phyloP scores from a whole-genome alignment of 2,113 vertebrate species.

The Gavia stellata region DNA sequence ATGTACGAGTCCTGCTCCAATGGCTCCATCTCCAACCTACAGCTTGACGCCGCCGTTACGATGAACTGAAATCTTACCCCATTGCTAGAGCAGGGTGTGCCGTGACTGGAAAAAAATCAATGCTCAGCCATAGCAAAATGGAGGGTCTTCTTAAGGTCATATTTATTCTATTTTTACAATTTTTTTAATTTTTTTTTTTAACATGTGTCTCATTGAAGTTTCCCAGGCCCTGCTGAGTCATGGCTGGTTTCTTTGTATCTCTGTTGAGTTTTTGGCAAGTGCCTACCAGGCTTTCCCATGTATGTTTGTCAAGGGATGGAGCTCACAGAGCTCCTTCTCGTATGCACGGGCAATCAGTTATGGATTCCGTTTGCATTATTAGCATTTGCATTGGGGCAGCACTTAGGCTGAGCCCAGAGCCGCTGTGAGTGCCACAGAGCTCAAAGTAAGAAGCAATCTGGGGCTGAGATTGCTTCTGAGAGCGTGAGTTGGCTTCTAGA shows the following conservation, averaged over 20 bases:
- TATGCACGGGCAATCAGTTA: not conserved
- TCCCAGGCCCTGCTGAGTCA: slow-evolving; percentile 18
- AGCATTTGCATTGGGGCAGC: not conserved
- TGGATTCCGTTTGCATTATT: not conserved
- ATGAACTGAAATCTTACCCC: not conserved
- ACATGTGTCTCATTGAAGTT: not conserved
- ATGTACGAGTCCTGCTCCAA: not conserved
- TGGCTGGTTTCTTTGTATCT: not conserved
- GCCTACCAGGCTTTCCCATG: not conserved
- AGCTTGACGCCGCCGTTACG: fast-evolving
- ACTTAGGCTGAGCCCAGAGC: not conserved
- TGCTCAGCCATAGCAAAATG: not conserved
- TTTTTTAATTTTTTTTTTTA: not conserved
- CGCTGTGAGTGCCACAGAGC: not conserved
- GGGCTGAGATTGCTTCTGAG: not conserved
- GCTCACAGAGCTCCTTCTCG: not conserved
- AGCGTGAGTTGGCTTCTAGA: not conserved
- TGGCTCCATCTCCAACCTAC: not conserved
- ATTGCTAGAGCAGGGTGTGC: not conserved
- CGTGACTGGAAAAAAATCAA: not conserved
- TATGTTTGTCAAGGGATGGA: not conserved
- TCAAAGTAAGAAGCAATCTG: not conserved
- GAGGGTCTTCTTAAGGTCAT: not conserved
- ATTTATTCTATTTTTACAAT: not conserved
- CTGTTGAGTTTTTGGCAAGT: not conserved